Evolutionary conservation across 2,888 invertebrate genomes (phyloP), one percentile per base, ranked within the genome.

Genomic region (Galeruca laticollis): DNA sequence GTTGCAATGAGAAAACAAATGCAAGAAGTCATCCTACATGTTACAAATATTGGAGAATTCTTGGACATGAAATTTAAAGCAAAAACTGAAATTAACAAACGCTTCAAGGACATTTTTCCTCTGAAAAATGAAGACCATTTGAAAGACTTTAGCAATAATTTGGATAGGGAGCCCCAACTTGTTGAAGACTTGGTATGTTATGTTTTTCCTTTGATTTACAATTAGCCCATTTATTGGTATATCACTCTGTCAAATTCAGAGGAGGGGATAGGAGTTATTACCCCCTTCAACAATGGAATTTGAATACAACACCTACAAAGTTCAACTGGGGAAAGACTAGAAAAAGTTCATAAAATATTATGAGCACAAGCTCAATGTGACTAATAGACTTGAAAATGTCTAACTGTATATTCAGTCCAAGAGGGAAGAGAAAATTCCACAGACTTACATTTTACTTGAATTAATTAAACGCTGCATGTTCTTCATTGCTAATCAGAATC

Each of bases 1-100:
- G n/a, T 33, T 60, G 35, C 60, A 37, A 60, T 60, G 60, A 35
- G 60, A 40, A 60, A 60, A 40, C 60, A 60, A 60, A 60, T 60
- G 18, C 60, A 37, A 21, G 60, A 60, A 60, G 60, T 40, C 20
- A 35, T 60, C 20, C 60, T 60, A 10, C 60, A 60, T 18, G 40
- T 60, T n/a, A 60, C 40, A 35, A 60, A 60, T 40, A 60, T 60
- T 37, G 60, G 40, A 60, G 60, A 60, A 21, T 15, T 37, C 18
- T 40, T 47, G 43, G 21, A 47, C 15, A 21, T 21, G 3, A 60
- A 60, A 60, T 21, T 15, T 11, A 60, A 60, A 43, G 60, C 13
- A 11, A 43, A 60, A 60, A 10, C 26, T 9, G 60, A 60, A 40
- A 43, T 43, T 10, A 47, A 60, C 26, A 26, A 20, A 43, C 9